These are phyloP conservation scores for Caenorhabditis auriculariae DNA, from an alignment of 2,888 invertebrate genomes.

Conservation along the genomic window DNA sequence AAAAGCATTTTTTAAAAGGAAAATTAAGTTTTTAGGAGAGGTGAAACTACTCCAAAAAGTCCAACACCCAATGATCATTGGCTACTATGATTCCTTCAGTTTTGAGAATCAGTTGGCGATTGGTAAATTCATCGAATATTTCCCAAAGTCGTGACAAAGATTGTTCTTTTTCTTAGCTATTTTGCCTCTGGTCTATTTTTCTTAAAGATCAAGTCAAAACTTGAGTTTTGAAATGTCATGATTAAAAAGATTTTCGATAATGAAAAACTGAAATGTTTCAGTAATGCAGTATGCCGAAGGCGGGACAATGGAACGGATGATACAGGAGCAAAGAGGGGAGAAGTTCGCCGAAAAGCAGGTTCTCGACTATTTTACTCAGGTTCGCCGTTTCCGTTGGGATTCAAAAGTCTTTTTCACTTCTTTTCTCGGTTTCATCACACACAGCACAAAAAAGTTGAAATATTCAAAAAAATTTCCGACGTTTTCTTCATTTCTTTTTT, in stretches of 20 bases:
- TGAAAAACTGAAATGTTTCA: constrained; percentile 65
- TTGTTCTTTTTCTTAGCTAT: no score
- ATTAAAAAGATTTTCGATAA: no score
- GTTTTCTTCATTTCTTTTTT: no score
- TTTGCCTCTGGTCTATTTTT: no score
- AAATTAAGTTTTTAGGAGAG: constrained; percentile 41
- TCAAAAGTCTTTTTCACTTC: not conserved
- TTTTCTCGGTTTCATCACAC: not conserved
- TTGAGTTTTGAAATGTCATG: no score
- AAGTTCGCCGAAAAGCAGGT: constrained; percentile 71
- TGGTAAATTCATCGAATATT: constrained; percentile 24
- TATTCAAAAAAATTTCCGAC: no score
- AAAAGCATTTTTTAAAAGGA: constrained; percentile 2
- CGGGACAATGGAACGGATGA: constrained; percentile 46
- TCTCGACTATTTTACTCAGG: constrained; percentile 58
- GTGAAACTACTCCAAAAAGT: constrained; percentile 74
- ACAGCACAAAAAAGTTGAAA: no score
- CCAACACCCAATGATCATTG: constrained; percentile 77
- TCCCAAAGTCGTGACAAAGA: no score
- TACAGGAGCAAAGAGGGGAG: constrained; percentile 69
- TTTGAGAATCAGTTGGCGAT: constrained; percentile 40
- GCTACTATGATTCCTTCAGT: constrained; percentile 74
- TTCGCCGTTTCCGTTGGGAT: no score
- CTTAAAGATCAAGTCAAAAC: no score
- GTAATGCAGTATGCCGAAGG: constrained; percentile 84